phyloP scores from a whole-genome alignment of 2,797 vertebrate genomes.

The Cryptoblepharus egeriae region DNA sequence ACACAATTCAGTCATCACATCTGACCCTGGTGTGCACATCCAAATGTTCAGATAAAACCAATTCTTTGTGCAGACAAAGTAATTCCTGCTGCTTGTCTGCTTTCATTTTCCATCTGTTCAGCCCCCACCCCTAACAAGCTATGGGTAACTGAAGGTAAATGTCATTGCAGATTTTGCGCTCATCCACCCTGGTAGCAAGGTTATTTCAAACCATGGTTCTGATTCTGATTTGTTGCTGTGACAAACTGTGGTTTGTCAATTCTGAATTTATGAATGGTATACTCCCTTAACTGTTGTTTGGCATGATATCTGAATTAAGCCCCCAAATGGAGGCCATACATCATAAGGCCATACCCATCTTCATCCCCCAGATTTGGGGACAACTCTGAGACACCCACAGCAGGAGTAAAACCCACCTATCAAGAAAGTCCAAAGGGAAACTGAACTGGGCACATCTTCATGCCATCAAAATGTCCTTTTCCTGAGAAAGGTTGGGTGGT shows the following conservation, averaged over 20 bases:
- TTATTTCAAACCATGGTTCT: background rate
- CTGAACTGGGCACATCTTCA: background rate
- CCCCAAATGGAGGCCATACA: too few relatives aligned
- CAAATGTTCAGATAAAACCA: background rate
- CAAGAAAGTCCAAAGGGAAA: background rate
- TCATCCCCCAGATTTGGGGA: background rate
- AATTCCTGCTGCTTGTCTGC: background rate
- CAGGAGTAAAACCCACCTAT: background rate
- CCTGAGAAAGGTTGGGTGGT: conserved; percentile 15
- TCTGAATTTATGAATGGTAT: background rate
- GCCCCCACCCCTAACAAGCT: too few relatives aligned
- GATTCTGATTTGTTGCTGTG: background rate
- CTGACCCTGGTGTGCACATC: background rate
- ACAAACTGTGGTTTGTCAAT: background rate
- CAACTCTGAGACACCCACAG: background rate
- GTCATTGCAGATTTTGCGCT: background rate
- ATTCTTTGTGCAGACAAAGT: too few relatives aligned
- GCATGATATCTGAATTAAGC: background rate
- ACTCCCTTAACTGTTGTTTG: background rate
- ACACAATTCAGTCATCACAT: background rate
- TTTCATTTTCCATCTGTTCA: background rate
- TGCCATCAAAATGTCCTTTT: background rate
- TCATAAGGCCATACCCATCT: background rate
- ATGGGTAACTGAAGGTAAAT: too few relatives aligned
- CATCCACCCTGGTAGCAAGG: background rate